phyloP scores from a whole-genome alignment of 2,797 vertebrate species.

The Phaenicophaeus curvirostris region DNA sequence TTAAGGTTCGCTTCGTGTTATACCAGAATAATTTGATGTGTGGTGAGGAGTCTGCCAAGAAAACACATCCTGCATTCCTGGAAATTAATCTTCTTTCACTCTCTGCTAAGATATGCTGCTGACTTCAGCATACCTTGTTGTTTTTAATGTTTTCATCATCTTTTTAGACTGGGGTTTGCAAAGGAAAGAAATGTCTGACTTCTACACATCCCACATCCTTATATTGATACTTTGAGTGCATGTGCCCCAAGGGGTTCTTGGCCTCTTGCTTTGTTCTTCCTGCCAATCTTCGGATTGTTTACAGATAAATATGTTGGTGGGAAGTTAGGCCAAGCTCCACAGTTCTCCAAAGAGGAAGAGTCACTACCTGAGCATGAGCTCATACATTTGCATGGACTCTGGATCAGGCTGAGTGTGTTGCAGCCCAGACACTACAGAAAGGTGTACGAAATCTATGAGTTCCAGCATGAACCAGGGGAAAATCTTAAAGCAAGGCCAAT shows the following conservation, averaged over 20 bases:
- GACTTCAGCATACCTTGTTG: not conserved
- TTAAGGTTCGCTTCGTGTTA: not conserved
- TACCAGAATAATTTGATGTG: not conserved
- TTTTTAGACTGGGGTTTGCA: not conserved
- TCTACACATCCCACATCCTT: not conserved
- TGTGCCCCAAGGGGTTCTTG: not conserved
- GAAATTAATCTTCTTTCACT: not conserved
- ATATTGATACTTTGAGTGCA: not conserved
- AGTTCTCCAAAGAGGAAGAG: not conserved
- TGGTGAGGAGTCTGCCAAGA: not conserved
- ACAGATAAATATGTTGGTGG: not conserved
- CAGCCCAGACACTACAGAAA: not conserved
- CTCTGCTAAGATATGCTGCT: not conserved
- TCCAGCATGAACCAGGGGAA: not conserved
- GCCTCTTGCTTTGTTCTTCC: rapidly evolving
- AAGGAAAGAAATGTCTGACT: not conserved
- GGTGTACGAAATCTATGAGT: not conserved
- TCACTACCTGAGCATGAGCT: rapidly evolving
- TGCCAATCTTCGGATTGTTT: not conserved
- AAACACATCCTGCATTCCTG: not conserved
- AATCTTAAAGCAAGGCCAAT: not conserved
- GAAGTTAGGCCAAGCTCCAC: not conserved
- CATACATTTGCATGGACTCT: not conserved
- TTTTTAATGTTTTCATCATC: not conserved
- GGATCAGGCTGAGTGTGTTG: not conserved